Percentiles rank a stretch among this genome's conserved stretches.
Evolutionary conservation across 2,113 vertebrate species (phyloP).

Genomic region (Periophthalmodon schlosseri): DNA sequence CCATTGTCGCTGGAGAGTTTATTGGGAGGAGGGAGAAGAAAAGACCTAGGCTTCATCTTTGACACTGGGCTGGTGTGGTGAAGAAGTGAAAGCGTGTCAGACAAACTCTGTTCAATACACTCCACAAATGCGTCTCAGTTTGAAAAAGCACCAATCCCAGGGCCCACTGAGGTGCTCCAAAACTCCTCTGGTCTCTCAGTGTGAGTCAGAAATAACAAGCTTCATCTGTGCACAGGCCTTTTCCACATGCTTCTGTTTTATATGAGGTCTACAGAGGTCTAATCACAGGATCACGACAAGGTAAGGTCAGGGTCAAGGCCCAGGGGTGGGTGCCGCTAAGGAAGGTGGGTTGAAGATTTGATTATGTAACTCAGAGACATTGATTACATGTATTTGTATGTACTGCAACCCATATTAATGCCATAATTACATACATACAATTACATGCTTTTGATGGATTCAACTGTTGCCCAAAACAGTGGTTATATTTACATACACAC

Average conservation of each 20-base stretch:
- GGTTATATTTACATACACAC: too few species aligned
- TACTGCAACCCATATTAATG: too few species aligned
- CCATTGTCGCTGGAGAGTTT: not conserved
- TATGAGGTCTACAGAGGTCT: conserved; percentile 26
- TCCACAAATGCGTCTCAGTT: conserved; percentile 39
- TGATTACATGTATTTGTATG: not conserved
- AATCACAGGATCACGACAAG: conserved; percentile 42
- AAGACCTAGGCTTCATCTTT: conserved; percentile 6
- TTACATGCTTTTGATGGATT: too few species aligned
- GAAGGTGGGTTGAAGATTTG: not conserved
- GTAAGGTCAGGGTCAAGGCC: conserved; percentile 24
- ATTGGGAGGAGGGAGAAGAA: not conserved
- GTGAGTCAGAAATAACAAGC: conserved; percentile 69
- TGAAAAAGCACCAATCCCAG: conserved; percentile 38
- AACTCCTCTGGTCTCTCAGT: conserved; percentile 49
- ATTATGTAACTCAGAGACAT: not conserved
- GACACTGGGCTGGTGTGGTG: conserved; percentile 35
- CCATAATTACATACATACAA: too few species aligned
- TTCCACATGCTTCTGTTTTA: conserved; percentile 28
- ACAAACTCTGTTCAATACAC: conserved; percentile 46
- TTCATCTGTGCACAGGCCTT: conserved; percentile 35
- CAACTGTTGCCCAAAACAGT: too few species aligned
- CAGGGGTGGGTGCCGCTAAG: not conserved
- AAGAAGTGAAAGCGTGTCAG: conserved; percentile 25
- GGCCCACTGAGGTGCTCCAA: conserved; percentile 41